Conservation (phyloP, 1,140 invertebrate genomes). For the Drosophila seguyi region DNA sequence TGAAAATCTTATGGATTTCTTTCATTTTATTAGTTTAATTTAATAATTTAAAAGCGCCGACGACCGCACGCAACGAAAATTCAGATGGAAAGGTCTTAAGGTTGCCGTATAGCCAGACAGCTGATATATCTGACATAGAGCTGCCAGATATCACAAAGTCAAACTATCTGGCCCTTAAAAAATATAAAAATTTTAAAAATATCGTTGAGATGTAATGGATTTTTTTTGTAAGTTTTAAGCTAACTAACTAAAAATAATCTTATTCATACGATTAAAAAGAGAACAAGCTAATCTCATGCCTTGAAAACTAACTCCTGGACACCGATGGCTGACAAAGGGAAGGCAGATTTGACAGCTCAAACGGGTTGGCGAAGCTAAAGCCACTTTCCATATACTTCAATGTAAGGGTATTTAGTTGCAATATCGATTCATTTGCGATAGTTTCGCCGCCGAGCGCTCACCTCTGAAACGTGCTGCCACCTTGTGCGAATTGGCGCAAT, state of each 20-base stretch:
- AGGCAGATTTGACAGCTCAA: neutral
- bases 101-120: slow-evolving; percentile 21
- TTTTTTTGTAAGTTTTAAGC: too few relatives aligned
- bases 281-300: too few relatives aligned
- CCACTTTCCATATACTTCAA: neutral
- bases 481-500: slow-evolving; percentile 55
- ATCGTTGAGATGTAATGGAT: neutral
- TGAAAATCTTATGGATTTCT: neutral
- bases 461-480: slow-evolving; percentile 37
- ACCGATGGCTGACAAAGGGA: too few relatives aligned
- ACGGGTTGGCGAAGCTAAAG: fast-evolving
- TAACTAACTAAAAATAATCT: neutral
- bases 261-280: neutral
- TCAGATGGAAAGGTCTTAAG: slow-evolving; percentile 2
- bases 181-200: neutral
- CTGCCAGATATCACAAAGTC: slow-evolving; percentile 18
- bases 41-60: neutral
- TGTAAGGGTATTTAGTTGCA: neutral
- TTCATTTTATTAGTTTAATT: slow-evolving; percentile 9
- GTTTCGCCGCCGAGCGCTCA: neutral
- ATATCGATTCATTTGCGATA: slow-evolving; percentile 16
- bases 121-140: neutral
- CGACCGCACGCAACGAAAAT: neutral
- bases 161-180: neutral
- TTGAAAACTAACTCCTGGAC: neutral